Conservation (phyloP, 2,888 invertebrate genomes). For the Xestia c-nigrum region DNA sequence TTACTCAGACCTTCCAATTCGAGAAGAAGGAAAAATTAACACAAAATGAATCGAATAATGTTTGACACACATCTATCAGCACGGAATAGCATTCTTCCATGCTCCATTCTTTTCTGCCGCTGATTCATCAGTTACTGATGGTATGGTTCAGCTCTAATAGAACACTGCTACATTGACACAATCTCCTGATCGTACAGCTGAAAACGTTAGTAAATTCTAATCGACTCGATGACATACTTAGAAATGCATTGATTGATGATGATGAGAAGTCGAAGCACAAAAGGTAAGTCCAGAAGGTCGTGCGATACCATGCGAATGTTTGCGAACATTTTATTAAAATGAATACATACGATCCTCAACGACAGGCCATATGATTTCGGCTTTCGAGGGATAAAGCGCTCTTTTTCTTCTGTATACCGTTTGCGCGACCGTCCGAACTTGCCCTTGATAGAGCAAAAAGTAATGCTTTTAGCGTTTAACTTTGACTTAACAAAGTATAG, state of each 20-base stretch:
- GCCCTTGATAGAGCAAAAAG: slow-evolving; percentile 36
- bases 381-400: slow-evolving; percentile 38
- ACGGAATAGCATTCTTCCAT: neutral
- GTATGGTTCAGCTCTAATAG: neutral
- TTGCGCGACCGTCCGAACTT: slow-evolving; percentile 47
- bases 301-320: slow-evolving; percentile 47
- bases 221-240: neutral
- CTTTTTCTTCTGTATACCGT: slow-evolving; percentile 34
- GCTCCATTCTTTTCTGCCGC: neutral
- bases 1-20: neutral
- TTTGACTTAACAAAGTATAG: slow-evolving; percentile 10
- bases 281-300: slow-evolving; percentile 54
- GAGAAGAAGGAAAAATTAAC: neutral
- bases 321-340: slow-evolving; percentile 41
- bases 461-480: neutral
- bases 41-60: neutral
- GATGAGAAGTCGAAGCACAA: slow-evolving; percentile 14
- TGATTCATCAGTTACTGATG: neutral
- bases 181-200: neutral
- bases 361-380: slow-evolving; percentile 50
- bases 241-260: slow-evolving; percentile 8
- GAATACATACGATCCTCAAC: slow-evolving; percentile 52
- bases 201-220: neutral
- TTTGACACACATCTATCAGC: neutral
- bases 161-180: neutral